Base-by-base conservation (phyloP, 2,797 vertebrate species). In the Rhinichthys osculus region DNA sequence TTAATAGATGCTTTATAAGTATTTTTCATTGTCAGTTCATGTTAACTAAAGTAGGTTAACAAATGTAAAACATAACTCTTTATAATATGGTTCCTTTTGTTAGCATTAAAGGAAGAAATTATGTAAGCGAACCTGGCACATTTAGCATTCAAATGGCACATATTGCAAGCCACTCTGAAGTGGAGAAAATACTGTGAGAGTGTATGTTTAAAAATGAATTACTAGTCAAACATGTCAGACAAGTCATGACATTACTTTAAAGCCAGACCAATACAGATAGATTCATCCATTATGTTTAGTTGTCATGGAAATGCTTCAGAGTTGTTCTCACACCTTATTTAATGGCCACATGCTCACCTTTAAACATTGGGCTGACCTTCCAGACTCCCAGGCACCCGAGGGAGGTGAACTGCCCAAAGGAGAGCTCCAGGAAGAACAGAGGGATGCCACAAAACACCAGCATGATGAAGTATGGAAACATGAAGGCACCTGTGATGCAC, bases 391-490 rank as follows among this genome's bases (percentile, higher is more conserved):
- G 95, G 90, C 98, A 99, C 30, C 98, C 98, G 89, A 95, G 96
- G 89, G 98, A 99, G 91, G 98, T 97, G 11, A 99, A 99, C 93
- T 99, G 98, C 30, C 98, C 98, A 0, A 99, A 99, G 84, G 98
- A 99, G 57, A 99, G 96, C 91, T 99, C 98, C 89, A 99, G 96
- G 94, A 99, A 99, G 95, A 99, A 99, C 89, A 99, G 97, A 0
- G 98, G 98, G 85, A 99, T 98, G 72, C 98, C 98, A 0, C 98
- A 99, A 92, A 99, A 99, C 77, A 99, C 96, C 91, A 99, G 92
- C 98, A 99, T 99, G 94, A 99, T 96, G 92, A 99, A 98, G 92
- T 99, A 99, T 3, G 98, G 98, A 73, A 99, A 95, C 97, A 99
- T 97, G 95, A 99, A 99, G 90, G 98, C 98, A 89, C 98, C 98